Conservation (phyloP, 2,888 invertebrate genomes). For the Aphodius sticticus region DNA sequence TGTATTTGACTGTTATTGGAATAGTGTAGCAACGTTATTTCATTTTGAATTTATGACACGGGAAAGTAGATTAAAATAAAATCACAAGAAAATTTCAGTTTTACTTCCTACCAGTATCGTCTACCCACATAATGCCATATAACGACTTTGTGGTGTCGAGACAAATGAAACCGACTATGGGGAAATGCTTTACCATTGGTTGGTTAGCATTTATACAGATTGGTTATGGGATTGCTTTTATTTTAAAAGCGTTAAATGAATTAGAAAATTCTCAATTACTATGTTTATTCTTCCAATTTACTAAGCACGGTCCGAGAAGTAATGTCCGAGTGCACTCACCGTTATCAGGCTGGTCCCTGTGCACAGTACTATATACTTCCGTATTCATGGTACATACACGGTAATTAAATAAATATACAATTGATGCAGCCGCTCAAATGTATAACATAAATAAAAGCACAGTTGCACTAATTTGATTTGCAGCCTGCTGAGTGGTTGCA, state of each 20-base stretch:
- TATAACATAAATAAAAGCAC: neutral
- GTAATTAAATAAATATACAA: slow-evolving; percentile 4
- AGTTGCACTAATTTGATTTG: neutral
- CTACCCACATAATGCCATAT: neutral
- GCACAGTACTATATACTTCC: neutral
- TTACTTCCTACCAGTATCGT: neutral
- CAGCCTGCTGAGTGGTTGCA: too few species aligned
- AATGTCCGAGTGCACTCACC: neutral
- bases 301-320: neutral
- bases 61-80: neutral
- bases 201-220: neutral
- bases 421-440: neutral
- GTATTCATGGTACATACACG: neutral
- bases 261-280: neutral
- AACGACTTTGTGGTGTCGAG: neutral
- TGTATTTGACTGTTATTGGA: too few species aligned
- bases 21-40: too few species aligned
- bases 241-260: neutral
- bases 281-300: slow-evolving; percentile 4
- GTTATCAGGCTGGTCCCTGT: neutral
- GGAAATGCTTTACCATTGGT: neutral
- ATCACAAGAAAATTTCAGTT: too few species aligned
- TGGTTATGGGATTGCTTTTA: neutral
- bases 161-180: neutral
- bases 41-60: neutral